Evolutionary conservation across 1,140 invertebrate species (phyloP), one percentile per base, ranked within the genome.

Genomic region (Antheraea pernyi): DNA sequence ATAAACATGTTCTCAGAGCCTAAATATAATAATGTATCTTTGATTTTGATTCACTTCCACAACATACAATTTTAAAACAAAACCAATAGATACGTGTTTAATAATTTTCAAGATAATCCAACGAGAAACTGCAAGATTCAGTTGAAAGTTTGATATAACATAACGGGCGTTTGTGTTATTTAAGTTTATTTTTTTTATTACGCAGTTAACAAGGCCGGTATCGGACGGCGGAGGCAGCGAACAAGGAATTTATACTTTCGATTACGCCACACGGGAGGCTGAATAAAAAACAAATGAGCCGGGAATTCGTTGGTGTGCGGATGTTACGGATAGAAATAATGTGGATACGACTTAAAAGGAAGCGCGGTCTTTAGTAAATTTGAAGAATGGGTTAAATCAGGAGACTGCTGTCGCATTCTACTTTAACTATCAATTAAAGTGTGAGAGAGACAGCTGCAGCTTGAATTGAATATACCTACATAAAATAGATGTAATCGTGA

Each of bases 221-320:
- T 87, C 82, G 81, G 83, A 70, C 78, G 46, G 78, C 67, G 72
- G 61, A 64, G 71, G 72, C 76, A 67, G 71, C 46, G 67, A 86
- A 87, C 79, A 82, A 74, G 78, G 81, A 85, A 86, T 91, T 91
- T 91, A 91, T 90, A 84, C 85, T 91, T 91, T 91, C 89, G 89
- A 91, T 91, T 91, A 91, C 85, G 71, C 72, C 63, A 70, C 73
- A 77, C 77, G 77, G 70, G 74, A 76, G 80, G 83, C 83, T 86
- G 89, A 89, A 89, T 89, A 91, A 91, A 53, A 91, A 89, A 89
- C 89, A 91, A 91, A 91, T 91, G 89, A 90, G 85, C 83, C 79
- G 79, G 70, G 84, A 91, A 89, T 91, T 91, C 89, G 87, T 91
- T 88, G 79, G 83, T 83, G 67, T 77, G 79, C 79, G 75, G 75